A percentile compares a stretch with the other conserved stretches of the same genome.
Evolutionary conservation across 1,140 invertebrate species (phyloP).

Genomic region (Drosophila erecta): DNA sequence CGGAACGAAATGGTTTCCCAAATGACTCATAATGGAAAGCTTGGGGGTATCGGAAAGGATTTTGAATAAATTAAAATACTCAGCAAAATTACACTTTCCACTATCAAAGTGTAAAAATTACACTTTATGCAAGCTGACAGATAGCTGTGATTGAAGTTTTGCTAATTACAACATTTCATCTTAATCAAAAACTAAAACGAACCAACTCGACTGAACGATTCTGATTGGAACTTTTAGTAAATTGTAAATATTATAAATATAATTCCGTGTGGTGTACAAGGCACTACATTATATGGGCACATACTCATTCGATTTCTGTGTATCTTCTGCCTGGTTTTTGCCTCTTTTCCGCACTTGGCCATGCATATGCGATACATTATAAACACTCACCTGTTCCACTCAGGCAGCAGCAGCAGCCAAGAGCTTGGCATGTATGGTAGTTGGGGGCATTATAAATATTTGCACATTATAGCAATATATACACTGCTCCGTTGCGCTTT

Average conservation of each 20-base stretch:
- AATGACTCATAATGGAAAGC: background rate
- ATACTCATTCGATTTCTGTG: slow-evolving; percentile 18
- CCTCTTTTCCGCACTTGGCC: slow-evolving; percentile 61
- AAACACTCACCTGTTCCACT: slow-evolving; percentile 79
- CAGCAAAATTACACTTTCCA: background rate
- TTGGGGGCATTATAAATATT: slow-evolving; percentile 71
- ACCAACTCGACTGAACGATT: too few species aligned
- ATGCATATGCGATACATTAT: slow-evolving; percentile 70
- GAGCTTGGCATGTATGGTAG: slow-evolving; percentile 16
- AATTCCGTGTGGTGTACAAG: too few species aligned
- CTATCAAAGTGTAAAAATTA: too few species aligned
- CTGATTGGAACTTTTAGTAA: too few species aligned
- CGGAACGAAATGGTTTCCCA: background rate
- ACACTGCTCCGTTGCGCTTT: slow-evolving; percentile 44
- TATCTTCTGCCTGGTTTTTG: slow-evolving; percentile 50
- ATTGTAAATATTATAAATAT: too few species aligned
- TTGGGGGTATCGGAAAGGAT: background rate
- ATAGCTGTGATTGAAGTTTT: too few species aligned
- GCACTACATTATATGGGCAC: slow-evolving; percentile 21
- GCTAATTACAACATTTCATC: too few species aligned
- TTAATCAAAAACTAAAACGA: too few species aligned
- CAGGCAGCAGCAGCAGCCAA: slow-evolving; percentile 36
- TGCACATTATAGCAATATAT: slow-evolving; percentile 75
- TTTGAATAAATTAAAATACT: background rate
- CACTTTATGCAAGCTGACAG: too few species aligned